A percentile compares a stretch with the other conserved stretches of the same genome.
These are phyloP conservation scores for Hedya salicella DNA, from an alignment of 2,888 invertebrate species.

Conservation along the genomic window DNA sequence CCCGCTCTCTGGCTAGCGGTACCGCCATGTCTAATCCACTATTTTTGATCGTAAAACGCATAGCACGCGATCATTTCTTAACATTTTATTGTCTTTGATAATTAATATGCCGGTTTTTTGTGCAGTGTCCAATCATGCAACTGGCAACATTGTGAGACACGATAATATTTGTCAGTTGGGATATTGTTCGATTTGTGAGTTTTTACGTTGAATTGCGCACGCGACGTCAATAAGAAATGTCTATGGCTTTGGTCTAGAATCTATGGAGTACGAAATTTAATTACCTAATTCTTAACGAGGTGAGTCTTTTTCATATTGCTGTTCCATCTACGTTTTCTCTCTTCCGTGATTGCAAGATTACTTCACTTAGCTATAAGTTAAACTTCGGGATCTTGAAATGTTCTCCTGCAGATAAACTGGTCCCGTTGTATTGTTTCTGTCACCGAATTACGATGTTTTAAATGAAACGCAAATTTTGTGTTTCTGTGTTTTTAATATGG, in stretches of 20 bases:
- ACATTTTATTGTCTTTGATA: constrained; percentile 59
- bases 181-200: constrained; percentile 16
- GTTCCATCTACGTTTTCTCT: too few relatives aligned
- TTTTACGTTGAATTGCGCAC: constrained; percentile 16
- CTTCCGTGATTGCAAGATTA: too few relatives aligned
- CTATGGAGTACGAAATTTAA: background rate
- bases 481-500: too few relatives aligned
- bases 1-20: constrained; percentile 51
- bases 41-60: constrained; percentile 58
- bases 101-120: constrained; percentile 51
- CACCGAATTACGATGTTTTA: too few relatives aligned
- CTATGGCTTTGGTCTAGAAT: constrained; percentile 16
- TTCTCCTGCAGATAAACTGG: too few relatives aligned
- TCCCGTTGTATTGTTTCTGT: too few relatives aligned
- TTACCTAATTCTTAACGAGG: too few relatives aligned
- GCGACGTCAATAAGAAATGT: constrained; percentile 18
- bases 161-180: constrained; percentile 31
- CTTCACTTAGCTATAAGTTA: too few relatives aligned
- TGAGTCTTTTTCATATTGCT: too few relatives aligned
- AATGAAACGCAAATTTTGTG: too few relatives aligned
- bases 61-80: constrained; percentile 56
- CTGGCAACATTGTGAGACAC: constrained; percentile 36
- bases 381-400: too few relatives aligned
- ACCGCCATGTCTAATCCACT: constrained; percentile 56
- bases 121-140: constrained; percentile 37